Evolutionary conservation across 2,113 vertebrate genomes (phyloP).

Genomic region (Anguilla japonica): DNA sequence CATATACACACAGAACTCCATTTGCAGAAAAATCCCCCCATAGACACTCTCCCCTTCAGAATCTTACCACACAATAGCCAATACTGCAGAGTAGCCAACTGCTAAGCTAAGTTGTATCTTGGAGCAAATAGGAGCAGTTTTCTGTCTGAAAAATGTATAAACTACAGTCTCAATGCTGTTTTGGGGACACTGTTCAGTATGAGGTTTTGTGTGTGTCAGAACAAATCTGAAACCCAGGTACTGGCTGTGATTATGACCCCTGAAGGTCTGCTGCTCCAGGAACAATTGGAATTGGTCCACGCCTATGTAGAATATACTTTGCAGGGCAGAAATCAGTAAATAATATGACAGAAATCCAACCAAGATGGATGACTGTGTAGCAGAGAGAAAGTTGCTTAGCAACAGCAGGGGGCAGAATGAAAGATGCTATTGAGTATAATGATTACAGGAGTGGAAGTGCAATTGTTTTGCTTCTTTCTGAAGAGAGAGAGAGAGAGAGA

Average conservation of each 20-base stretch:
- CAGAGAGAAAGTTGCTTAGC: background rate
- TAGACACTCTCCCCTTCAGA: background rate
- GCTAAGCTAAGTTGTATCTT: too few species aligned
- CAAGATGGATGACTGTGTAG: background rate
- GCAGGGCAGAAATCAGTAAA: background rate
- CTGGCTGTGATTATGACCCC: background rate
- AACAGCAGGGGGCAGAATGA: background rate
- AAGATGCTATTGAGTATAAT: background rate
- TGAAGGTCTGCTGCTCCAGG: background rate
- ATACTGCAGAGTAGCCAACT: background rate
- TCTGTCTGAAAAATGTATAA: background rate
- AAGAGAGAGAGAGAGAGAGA: background rate
- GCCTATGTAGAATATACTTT: background rate
- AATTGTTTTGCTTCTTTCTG: background rate
- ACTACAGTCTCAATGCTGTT: background rate
- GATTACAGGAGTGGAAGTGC: background rate
- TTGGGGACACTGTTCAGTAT: background rate
- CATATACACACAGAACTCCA: background rate
- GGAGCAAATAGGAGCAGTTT: too few species aligned
- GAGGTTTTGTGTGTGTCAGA: background rate
- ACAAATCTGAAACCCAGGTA: background rate
- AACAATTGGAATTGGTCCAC: background rate
- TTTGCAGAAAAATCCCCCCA: background rate
- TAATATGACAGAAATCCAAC: background rate
- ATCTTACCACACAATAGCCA: constrained; percentile 7